Percentiles rank a stretch among this genome's conserved stretches.
Conservation (phyloP, 2,113 vertebrate genomes). For the Gallinago paraguaiae region DNA sequence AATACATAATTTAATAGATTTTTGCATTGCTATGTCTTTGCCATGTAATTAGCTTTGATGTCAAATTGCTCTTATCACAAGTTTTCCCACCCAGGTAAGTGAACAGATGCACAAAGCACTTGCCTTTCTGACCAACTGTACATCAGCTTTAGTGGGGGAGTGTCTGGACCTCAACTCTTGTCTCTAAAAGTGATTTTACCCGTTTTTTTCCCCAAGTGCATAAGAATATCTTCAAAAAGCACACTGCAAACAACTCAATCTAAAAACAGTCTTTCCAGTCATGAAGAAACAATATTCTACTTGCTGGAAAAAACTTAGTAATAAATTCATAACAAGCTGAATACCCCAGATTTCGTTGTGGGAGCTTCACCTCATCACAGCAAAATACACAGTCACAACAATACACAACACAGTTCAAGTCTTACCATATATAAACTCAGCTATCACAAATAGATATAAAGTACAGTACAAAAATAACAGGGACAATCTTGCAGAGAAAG, state of each 20-base stretch:
- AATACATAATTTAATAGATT: neutral
- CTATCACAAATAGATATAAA: neutral
- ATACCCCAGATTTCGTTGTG: neutral
- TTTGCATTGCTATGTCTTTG: neutral
- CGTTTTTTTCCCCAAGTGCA: neutral
- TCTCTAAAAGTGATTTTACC: neutral
- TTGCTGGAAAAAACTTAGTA: neutral
- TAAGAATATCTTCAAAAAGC: neutral
- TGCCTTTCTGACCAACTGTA: neutral
- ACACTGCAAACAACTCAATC: neutral
- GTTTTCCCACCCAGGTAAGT: neutral
- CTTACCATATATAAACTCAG: neutral
- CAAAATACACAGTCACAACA: conserved; percentile 6
- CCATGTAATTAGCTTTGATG: neutral
- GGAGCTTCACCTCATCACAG: neutral
- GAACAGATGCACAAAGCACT: neutral
- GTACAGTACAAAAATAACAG: neutral
- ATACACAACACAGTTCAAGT: neutral
- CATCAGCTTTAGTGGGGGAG: neutral
- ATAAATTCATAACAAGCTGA: neutral
- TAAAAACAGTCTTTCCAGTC: neutral
- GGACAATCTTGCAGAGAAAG: neutral
- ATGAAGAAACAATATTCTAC: neutral
- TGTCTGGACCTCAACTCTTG: neutral
- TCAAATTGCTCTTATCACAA: neutral